phyloP scores from a whole-genome alignment of 2,113 vertebrate genomes.

The Tiliqua scincoides region DNA sequence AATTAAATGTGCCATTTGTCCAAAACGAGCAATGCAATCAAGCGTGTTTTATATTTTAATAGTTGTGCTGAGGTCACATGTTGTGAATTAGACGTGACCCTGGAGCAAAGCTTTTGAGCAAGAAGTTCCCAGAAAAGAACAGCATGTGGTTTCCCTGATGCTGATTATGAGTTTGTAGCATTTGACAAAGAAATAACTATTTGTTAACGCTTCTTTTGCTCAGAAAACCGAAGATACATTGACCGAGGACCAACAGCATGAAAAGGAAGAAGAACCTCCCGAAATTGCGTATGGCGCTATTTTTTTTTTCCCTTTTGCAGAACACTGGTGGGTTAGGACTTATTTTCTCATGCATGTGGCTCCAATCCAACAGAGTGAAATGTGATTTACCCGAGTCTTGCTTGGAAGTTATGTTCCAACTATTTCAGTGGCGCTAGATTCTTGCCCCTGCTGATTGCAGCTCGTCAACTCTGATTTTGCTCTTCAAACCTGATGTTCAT shows the following conservation, averaged over 20 bases:
- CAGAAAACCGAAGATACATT: constrained; percentile 21
- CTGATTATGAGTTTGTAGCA: background rate
- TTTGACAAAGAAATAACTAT: constrained; percentile 21
- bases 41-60: constrained; percentile 25
- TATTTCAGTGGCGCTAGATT: background rate
- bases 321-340: background rate
- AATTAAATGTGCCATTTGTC: constrained; percentile 14
- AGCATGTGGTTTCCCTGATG: background rate
- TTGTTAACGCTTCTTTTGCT: background rate
- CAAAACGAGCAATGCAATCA: constrained; percentile 18
- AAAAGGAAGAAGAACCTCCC: constrained; percentile 19
- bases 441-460: background rate
- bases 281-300: constrained; percentile 9
- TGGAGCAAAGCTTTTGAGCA: constrained; percentile 1
- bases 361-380: background rate
- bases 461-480: background rate
- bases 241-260: constrained; percentile 35
- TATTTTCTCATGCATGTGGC: background rate
- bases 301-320: background rate
- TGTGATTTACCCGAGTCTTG: background rate
- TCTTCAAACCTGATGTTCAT: background rate
- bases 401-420: background rate
- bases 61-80: constrained; percentile 15
- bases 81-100: background rate
- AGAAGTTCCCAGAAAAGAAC: constrained; percentile 18